Conservation (phyloP, 2,888 invertebrate genomes). For the Drosophila austrosaltans region DNA sequence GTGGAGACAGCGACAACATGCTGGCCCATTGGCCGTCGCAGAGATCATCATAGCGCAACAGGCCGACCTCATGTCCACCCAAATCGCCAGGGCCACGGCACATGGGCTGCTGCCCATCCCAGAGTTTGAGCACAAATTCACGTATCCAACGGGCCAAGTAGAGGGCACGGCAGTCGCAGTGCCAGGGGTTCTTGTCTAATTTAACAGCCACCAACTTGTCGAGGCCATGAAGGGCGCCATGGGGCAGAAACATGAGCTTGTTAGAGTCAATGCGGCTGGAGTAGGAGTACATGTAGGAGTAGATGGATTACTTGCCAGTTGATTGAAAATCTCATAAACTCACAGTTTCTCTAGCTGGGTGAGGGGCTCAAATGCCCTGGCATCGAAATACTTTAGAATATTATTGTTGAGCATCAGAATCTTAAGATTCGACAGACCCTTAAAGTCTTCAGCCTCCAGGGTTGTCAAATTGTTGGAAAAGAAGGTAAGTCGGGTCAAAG, state of each 20-base stretch:
- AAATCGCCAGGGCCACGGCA: slow-evolving; percentile 85
- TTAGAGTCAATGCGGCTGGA: slow-evolving; percentile 86
- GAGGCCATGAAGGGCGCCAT: slow-evolving; percentile 86
- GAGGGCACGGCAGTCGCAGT: slow-evolving; percentile 87
- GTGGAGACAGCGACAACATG: slow-evolving; percentile 85
- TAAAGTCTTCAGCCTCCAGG: slow-evolving; percentile 84
- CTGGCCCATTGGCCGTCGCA: slow-evolving; percentile 90
- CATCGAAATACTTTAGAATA: slow-evolving; percentile 84
- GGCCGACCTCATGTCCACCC: slow-evolving; percentile 84
- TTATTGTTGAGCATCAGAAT: slow-evolving; percentile 87
- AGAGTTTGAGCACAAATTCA: slow-evolving; percentile 84
- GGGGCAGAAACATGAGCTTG: slow-evolving; percentile 86
- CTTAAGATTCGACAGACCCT: slow-evolving; percentile 84
- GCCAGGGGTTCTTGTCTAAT: slow-evolving; percentile 87
- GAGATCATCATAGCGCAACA: slow-evolving; percentile 86
- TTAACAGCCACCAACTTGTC: slow-evolving; percentile 86
- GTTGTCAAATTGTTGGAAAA: slow-evolving; percentile 85
- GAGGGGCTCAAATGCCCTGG: slow-evolving; percentile 83
- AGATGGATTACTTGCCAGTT: not conserved
- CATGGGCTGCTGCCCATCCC: slow-evolving; percentile 85
- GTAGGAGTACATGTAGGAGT: not conserved
- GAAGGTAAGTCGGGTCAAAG: slow-evolving; percentile 85
- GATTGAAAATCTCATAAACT: slow-evolving; percentile 58
- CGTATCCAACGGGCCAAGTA: slow-evolving; percentile 87
- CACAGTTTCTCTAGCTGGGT: slow-evolving; percentile 84